phyloP scores from a whole-genome alignment of 2,888 invertebrate genomes.

The Megalurothrips usitatus region DNA sequence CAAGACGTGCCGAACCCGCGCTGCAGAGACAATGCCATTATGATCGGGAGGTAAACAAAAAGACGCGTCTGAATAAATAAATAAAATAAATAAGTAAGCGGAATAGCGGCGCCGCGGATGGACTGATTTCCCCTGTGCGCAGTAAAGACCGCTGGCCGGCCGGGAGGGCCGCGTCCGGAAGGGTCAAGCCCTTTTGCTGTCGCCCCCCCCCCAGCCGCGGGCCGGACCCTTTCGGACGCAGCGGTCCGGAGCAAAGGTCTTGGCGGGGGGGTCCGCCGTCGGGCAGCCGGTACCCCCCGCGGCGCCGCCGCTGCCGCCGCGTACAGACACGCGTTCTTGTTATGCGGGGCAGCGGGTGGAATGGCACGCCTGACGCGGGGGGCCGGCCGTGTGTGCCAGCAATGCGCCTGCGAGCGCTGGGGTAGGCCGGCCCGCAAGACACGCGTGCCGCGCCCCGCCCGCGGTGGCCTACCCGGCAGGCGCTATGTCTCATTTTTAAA shows the following conservation, averaged over 20 bases:
- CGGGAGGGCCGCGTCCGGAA: background rate
- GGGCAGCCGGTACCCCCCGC: background rate
- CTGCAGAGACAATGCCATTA: conserved; percentile 14
- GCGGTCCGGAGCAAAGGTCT: background rate
- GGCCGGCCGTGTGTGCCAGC: no score
- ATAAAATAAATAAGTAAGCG: conserved; percentile 18
- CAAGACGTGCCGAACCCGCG: background rate
- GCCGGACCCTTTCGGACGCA: background rate
- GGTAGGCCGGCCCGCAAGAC: no score
- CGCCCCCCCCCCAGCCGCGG: no score
- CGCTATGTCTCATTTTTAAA: no score
- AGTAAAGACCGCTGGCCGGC: conserved; percentile 7
- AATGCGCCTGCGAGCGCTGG: no score
- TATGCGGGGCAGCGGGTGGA: no score
- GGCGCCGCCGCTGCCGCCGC: no score
- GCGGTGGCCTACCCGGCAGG: no score
- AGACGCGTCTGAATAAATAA: conserved; percentile 7
- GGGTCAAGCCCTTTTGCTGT: no score
- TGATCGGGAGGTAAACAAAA: conserved; percentile 18
- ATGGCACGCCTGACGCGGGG: no score
- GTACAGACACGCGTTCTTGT: no score
- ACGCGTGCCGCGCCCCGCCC: no score
- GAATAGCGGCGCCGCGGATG: background rate
- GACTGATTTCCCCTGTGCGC: conserved; percentile 19
- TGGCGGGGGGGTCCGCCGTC: background rate